These are phyloP conservation scores for Troides helena DNA, from an alignment of 2,888 invertebrate genomes.

Conservation along the genomic window DNA sequence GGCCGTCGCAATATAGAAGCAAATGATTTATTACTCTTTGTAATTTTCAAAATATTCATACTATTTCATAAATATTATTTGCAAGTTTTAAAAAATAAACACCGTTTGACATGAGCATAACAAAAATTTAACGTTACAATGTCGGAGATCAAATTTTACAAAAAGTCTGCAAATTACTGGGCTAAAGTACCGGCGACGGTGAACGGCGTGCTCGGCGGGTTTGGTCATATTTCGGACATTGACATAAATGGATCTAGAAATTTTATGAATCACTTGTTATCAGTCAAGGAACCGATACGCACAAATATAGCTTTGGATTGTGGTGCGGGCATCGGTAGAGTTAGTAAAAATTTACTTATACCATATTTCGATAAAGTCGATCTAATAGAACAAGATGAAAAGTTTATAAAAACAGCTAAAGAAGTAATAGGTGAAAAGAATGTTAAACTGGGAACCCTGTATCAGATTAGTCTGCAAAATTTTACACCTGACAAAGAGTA, in stretches of 20 bases:
- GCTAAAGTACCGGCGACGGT: conserved; percentile 90
- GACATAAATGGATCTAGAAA: conserved; percentile 93
- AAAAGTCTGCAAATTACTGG: conserved; percentile 92
- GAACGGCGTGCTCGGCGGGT: conserved; percentile 97
- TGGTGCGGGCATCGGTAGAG: conserved; percentile 98
- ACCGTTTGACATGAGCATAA: conserved; percentile 12
- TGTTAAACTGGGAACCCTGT: conserved; percentile 83
- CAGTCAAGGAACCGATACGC: conserved; percentile 73
- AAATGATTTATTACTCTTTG: too few species aligned
- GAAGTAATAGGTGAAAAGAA: conserved; percentile 62
- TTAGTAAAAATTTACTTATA: conserved; percentile 90
- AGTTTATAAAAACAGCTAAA: conserved; percentile 88
- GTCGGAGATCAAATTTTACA: conserved; percentile 80
- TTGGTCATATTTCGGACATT: conserved; percentile 89
- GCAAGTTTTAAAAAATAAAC: background rate
- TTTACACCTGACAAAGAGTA: conserved; percentile 90
- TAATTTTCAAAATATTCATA: too few species aligned
- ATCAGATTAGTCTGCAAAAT: conserved; percentile 88
- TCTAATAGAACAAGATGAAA: conserved; percentile 93
- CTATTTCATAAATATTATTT: background rate
- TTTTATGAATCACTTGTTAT: conserved; percentile 83
- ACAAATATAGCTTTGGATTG: conserved; percentile 91
- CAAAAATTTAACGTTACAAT: conserved; percentile 34
- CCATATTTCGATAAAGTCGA: conserved; percentile 91
- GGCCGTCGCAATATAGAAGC: too few species aligned